These are phyloP conservation scores for Andrena minutula DNA, from an alignment of 2,888 invertebrate genomes.

Conservation along the genomic window DNA sequence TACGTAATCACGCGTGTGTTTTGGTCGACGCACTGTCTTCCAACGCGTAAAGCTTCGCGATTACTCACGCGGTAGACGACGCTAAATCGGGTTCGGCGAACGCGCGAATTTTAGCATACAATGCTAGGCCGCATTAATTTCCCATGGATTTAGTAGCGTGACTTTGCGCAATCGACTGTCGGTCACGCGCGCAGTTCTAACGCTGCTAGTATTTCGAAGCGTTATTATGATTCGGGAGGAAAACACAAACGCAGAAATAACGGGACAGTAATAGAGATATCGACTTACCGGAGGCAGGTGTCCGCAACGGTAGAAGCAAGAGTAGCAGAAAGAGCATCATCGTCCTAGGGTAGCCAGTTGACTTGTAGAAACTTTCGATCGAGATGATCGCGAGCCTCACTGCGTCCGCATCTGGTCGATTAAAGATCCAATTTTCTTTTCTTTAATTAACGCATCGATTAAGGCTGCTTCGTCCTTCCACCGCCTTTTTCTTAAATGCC, in stretches of 20 bases:
- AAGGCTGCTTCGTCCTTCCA: background rate
- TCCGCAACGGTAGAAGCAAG: constrained; percentile 24
- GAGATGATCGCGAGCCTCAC: background rate
- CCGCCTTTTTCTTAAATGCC: background rate
- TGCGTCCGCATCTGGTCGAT: background rate
- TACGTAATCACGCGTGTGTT: no score
- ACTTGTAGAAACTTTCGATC: background rate
- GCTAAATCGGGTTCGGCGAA: background rate
- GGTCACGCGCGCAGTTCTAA: background rate
- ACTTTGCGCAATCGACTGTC: constrained; percentile 37
- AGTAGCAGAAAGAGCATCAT: constrained; percentile 31
- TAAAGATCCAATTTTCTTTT: background rate
- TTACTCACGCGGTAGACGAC: background rate
- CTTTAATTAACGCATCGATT: background rate
- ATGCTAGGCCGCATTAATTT: constrained; percentile 59
- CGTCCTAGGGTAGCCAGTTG: background rate
- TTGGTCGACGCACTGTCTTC: background rate
- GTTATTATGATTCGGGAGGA: no score
- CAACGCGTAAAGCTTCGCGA: constrained; percentile 1
- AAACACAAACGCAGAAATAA: background rate
- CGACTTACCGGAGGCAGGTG: constrained; percentile 50
- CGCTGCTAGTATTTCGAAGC: no score
- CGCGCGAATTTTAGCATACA: constrained; percentile 67
- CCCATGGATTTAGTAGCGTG: constrained; percentile 49
- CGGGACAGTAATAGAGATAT: background rate